Conservation (phyloP, 2,888 invertebrate genomes). For the Eupithecia dodoneata region DNA sequence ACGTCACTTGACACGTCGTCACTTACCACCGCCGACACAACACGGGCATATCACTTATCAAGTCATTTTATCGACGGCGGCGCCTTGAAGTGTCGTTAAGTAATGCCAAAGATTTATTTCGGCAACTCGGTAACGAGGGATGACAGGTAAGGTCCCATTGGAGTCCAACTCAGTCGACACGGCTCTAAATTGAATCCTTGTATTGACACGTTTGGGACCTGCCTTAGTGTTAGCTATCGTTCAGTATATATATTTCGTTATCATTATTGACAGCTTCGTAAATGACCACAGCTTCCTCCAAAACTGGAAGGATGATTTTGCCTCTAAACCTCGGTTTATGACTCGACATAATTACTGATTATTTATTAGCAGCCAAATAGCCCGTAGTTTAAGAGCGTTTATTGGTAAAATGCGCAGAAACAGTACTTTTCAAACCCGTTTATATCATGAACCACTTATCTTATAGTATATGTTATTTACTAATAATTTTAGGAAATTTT, state of each 20-base stretch:
- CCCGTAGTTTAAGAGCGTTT: no score
- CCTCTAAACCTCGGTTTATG: background rate
- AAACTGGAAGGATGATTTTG: background rate
- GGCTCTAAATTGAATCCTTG: slow-evolving; percentile 42
- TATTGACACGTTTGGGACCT: slow-evolving; percentile 32
- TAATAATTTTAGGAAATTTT: no score
- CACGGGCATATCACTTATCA: slow-evolving; percentile 15
- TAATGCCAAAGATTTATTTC: slow-evolving; percentile 42
- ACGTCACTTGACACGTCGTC: no score
- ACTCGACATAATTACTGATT: background rate
- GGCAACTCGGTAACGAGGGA: slow-evolving; percentile 42
- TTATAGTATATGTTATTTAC: no score
- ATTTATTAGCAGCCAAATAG: background rate
- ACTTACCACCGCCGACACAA: background rate
- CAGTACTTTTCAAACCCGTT: no score
- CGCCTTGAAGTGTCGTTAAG: slow-evolving; percentile 31
- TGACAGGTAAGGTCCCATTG: slow-evolving; percentile 42
- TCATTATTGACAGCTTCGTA: background rate
- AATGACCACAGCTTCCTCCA: background rate
- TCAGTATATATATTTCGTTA: background rate
- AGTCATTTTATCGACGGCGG: slow-evolving; percentile 23
- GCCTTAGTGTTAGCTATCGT: background rate
- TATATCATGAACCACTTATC: no score
- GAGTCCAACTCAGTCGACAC: slow-evolving; percentile 36
- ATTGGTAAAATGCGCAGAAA: no score